Evolutionary conservation across 1,140 invertebrate genomes (phyloP), one percentile per base, ranked within the genome.

Genomic region (Drosophila orosa): DNA sequence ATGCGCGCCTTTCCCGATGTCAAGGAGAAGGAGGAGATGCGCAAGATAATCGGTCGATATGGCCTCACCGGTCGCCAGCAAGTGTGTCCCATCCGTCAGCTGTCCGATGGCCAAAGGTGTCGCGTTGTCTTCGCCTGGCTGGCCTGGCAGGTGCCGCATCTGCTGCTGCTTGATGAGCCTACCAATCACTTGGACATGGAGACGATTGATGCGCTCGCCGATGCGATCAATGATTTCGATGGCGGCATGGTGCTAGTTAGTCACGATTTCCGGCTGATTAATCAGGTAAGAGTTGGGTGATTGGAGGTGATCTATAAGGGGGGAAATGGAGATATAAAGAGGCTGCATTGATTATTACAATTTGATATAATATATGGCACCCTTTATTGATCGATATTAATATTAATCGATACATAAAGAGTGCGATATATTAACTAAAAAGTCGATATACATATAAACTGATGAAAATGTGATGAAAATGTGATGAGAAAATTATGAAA

Each of bases 171-270:
- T 27, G 98, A 99, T 92, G 98, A 99, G 95, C 99, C 98, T 78
- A 99, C 98, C 24, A 99, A 99, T 95, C 98, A 99, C 92, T 95
- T 99, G 92, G 99, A 99, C 91, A 99, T 99, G 95, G 99, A 99
- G 93, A 99, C 98, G 0, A 99, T 99, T 72, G 99, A 99, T 93
- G 97, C 98, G 0, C 93, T 99, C 9, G 99, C 98, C 10, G 98
- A 99, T 71, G 99, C 99, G 19, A 97, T 99, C 57, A 99, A 98
- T 91, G 97, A 98, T 79, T 99, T 99, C 92, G 97, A 98, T 84
- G 99, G 99, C 33, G 99, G 99, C 73, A 96, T 99, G 95, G 97
- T 99, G 22, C 93, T 99, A 8, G 98, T 99, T 87, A 97, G 96
- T 93, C 98, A 99, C 95, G 98, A 99, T 93, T 99, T 99, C 93